phyloP scores from a whole-genome alignment of 2,797 vertebrate species.

The Eidolon dupreanum region DNA sequence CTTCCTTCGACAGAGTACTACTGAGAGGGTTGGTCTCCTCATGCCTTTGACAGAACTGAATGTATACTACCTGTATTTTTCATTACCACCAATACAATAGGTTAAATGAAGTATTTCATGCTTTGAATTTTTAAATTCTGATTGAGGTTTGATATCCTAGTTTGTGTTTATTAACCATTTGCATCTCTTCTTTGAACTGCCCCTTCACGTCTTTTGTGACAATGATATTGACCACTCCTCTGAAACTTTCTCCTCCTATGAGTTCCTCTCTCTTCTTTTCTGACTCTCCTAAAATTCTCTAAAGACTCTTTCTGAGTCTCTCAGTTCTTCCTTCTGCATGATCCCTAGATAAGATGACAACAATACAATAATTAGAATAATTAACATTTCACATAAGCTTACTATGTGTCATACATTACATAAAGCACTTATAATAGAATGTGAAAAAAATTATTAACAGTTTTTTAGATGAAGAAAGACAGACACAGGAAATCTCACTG shows the following conservation, averaged over 20 bases:
- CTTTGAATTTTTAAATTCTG: neutral
- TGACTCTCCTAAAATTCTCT: neutral
- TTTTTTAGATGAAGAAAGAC: neutral
- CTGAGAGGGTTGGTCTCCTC: neutral
- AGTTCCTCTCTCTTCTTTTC: neutral
- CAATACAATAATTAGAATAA: neutral
- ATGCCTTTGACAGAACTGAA: neutral
- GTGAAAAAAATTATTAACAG: too few species aligned
- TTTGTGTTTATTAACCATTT: neutral
- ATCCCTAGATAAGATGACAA: neutral
- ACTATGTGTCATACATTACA: neutral
- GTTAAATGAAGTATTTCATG: neutral
- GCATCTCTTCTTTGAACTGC: neutral
- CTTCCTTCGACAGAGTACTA: neutral
- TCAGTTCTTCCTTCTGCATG: neutral
- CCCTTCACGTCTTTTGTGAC: neutral
- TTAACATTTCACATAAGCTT: neutral
- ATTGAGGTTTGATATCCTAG: neutral
- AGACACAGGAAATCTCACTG: neutral
- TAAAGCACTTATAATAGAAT: neutral
- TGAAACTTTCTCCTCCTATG: neutral
- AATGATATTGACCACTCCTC: neutral
- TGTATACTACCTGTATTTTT: neutral
- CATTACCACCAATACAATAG: neutral
- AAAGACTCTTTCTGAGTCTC: neutral